phyloP scores from a whole-genome alignment of 1,140 invertebrate genomes.

The Heliconius hewitsoni region DNA sequence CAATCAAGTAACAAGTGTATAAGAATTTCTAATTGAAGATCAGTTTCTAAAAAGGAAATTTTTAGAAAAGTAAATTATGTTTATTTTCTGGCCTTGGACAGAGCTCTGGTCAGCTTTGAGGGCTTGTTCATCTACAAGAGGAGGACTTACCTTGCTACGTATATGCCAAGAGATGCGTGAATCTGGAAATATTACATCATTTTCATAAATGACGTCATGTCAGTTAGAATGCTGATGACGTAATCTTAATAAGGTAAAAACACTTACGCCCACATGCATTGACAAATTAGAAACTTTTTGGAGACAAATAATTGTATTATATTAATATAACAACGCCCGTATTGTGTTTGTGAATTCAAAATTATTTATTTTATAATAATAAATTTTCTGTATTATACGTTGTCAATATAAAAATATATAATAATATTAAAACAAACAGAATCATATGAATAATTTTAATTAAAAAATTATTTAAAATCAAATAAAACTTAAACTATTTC shows the following conservation, averaged over 20 bases:
- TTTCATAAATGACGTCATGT: background rate
- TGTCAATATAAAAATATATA: background rate
- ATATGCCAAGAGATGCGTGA: background rate
- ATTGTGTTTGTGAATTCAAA: background rate
- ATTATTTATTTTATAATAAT: background rate
- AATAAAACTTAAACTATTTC: background rate
- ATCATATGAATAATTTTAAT: too few relatives aligned
- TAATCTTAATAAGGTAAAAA: constrained; percentile 7
- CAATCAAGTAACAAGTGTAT: too few relatives aligned
- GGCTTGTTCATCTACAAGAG: background rate
- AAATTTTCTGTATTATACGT: background rate
- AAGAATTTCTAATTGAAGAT: too few relatives aligned
- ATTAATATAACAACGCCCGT: background rate
- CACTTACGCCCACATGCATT: background rate
- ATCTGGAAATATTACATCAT: background rate
- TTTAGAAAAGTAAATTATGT: too few relatives aligned
- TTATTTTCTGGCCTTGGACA: too few relatives aligned
- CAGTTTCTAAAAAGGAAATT: background rate
- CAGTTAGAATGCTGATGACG: background rate
- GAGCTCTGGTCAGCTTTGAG: too few relatives aligned
- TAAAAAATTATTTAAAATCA: too few relatives aligned
- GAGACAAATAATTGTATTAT: background rate
- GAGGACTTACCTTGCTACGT: background rate
- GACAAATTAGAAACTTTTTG: background rate
- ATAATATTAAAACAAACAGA: too few relatives aligned